Percentiles rank a stretch among this genome's conserved stretches.
These are phyloP conservation scores for Dryoscopus gambensis DNA, from an alignment of 2,113 vertebrate genomes.

Conservation along the genomic window DNA sequence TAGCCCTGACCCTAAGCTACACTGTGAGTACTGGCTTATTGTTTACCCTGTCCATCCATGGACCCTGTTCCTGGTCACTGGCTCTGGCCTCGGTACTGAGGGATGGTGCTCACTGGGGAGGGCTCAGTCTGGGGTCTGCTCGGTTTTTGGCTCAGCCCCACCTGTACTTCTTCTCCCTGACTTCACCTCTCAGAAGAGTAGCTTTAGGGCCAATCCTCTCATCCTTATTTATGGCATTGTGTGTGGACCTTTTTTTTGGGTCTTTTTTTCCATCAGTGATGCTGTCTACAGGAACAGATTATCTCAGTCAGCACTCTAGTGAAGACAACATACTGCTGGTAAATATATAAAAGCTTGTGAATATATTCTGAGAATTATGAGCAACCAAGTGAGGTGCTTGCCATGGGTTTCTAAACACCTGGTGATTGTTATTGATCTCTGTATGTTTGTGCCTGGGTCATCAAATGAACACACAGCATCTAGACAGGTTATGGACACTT, in stretches of 20 bases:
- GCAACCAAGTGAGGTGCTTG: not conserved
- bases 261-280: not conserved
- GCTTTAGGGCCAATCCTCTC: not conserved
- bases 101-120: rapidly evolving
- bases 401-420: not conserved
- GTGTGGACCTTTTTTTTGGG: not conserved
- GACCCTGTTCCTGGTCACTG: not conserved
- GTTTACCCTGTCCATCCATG: not conserved
- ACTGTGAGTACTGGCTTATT: not conserved
- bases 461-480: not conserved
- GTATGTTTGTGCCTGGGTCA: not conserved
- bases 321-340: not conserved
- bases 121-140: not conserved
- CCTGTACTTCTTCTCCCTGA: not conserved
- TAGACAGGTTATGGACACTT: not conserved
- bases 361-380: not conserved
- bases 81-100: not conserved
- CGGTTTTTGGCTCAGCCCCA: not conserved
- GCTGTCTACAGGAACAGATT: not conserved
- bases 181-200: not conserved
- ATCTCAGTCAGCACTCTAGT: not conserved
- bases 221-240: not conserved
- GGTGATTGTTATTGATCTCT: not conserved
- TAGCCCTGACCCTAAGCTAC: not conserved
- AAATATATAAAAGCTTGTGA: not conserved